Conservation (phyloP, 2,888 invertebrate species). For the Microctonus hyperodae region DNA sequence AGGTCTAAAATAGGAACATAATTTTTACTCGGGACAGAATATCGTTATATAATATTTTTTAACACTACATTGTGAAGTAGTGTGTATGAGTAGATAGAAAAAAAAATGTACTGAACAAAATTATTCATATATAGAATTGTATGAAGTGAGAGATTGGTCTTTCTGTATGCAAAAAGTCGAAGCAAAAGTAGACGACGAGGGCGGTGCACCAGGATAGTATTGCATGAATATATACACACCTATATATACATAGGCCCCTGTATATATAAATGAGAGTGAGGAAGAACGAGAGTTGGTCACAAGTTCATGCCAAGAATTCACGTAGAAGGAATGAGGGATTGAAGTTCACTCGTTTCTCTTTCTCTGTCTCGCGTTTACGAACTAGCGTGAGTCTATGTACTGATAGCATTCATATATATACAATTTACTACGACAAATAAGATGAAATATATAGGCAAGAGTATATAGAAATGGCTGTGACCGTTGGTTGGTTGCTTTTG, state of each 20-base stretch:
- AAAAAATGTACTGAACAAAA: too few relatives aligned
- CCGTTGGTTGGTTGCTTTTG: conserved; percentile 52
- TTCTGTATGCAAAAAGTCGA: neutral
- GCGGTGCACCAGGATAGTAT: neutral
- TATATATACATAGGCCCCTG: too few relatives aligned
- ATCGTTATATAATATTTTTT: too few relatives aligned
- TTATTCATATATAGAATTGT: conserved; percentile 42
- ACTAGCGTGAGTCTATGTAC: conserved; percentile 36
- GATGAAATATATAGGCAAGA: neutral
- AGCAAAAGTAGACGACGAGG: neutral
- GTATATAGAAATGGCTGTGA: conserved; percentile 38
- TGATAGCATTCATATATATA: conserved; percentile 36
- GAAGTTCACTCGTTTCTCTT: conserved; percentile 55
- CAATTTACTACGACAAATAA: neutral
- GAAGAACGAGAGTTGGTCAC: conserved; percentile 50
- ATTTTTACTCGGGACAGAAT: too few relatives aligned
- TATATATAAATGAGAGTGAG: conserved; percentile 36
- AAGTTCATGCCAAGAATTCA: conserved; percentile 59
- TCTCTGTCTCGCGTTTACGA: conserved; percentile 32
- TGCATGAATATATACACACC: neutral
- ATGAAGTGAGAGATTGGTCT: conserved; percentile 39
- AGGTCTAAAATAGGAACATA: too few relatives aligned
- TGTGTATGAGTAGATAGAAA: too few relatives aligned
- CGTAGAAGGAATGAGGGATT: conserved; percentile 59
- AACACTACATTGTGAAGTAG: too few relatives aligned